Conservation (phyloP, 2,797 vertebrate genomes). For the Australoheros facetus region DNA sequence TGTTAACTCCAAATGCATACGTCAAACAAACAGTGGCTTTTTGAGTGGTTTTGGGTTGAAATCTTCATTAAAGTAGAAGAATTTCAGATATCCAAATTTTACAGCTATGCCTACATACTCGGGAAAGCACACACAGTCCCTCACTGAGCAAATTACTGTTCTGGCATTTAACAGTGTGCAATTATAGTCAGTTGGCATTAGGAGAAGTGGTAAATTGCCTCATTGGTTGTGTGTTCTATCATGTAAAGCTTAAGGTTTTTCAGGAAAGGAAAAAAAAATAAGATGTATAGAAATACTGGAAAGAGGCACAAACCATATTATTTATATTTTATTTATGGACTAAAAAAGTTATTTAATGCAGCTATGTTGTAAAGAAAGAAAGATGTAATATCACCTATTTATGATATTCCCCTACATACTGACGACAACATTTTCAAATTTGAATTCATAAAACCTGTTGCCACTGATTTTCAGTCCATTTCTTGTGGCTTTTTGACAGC, state of each 20-base stretch:
- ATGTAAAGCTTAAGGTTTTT: not conserved
- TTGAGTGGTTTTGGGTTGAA: not conserved
- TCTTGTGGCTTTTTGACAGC: not conserved
- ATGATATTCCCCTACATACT: too few relatives aligned
- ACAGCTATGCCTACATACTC: not conserved
- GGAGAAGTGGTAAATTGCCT: slow-evolving; percentile 18
- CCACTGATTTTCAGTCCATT: not conserved
- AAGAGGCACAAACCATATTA: not conserved
- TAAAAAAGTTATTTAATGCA: too few relatives aligned
- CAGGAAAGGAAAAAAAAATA: not conserved
- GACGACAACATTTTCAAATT: not conserved
- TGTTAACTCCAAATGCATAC: not conserved
- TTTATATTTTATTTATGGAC: not conserved
- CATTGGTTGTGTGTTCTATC: not conserved
- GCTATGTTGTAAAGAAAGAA: too few relatives aligned
- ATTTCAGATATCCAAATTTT: not conserved
- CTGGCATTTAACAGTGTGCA: slow-evolving; percentile 21
- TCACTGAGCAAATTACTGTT: slow-evolving; percentile 4
- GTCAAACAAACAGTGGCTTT: not conserved
- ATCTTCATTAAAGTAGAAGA: not conserved
- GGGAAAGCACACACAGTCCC: not conserved
- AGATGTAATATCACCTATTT: too few relatives aligned
- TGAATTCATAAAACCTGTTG: not conserved
- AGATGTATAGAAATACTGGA: not conserved
- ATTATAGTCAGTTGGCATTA: slow-evolving; percentile 28